A percentile compares a stretch with the other conserved stretches of the same genome.
Evolutionary conservation across 2,113 vertebrate genomes (phyloP).

Genomic region (Odocoileus hemionus): DNA sequence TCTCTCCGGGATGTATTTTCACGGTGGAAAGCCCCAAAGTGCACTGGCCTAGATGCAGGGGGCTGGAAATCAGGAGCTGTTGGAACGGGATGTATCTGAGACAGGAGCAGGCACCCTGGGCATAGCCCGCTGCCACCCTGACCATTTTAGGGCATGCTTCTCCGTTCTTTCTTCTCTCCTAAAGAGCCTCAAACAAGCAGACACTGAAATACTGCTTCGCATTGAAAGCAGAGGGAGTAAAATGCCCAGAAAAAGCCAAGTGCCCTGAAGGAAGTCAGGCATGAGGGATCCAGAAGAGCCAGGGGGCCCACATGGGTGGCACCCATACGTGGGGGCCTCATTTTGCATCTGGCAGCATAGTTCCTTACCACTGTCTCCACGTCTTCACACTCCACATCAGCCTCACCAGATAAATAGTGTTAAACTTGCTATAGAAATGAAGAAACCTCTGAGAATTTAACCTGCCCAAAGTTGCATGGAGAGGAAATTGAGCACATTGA

Average conservation of each 20-base stretch:
- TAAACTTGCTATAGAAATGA: not conserved
- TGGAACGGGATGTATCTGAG: not conserved
- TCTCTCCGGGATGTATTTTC: not conserved
- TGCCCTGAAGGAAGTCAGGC: not conserved
- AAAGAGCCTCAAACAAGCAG: not conserved
- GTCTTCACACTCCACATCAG: not conserved
- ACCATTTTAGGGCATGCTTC: not conserved
- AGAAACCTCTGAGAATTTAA: not conserved
- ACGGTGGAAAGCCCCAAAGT: not conserved
- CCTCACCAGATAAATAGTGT: not conserved
- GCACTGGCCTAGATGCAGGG: not conserved
- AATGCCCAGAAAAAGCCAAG: not conserved
- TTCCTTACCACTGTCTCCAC: not conserved
- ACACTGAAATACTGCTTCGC: not conserved
- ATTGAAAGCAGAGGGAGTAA: not conserved
- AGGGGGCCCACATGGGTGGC: fast-evolving
- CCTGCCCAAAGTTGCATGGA: not conserved
- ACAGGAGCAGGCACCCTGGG: not conserved
- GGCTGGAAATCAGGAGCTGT: not conserved
- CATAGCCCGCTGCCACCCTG: not conserved
- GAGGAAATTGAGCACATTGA: not conserved
- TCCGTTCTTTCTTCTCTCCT: not conserved
- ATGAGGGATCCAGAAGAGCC: not conserved
- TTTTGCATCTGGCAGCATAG: not conserved
- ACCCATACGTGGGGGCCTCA: not conserved